A percentile compares a stretch with the other conserved stretches of the same genome.
Conservation (phyloP, 2,113 vertebrate genomes). For the Oceanodroma tethys region DNA sequence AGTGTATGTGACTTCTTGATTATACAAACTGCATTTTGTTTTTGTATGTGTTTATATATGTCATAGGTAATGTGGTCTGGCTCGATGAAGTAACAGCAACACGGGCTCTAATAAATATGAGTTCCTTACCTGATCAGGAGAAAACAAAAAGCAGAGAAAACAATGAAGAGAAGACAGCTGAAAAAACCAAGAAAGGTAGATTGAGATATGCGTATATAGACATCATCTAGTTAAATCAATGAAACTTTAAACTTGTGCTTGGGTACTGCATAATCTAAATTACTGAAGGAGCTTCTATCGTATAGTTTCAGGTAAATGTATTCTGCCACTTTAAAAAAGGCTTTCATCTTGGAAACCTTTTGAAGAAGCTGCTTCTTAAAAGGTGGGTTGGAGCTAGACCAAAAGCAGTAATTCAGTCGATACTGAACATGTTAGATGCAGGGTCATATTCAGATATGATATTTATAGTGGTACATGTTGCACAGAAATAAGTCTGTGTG, state of each 20-base stretch:
- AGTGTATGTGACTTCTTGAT: neutral
- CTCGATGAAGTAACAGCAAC: slow-evolving; percentile 92
- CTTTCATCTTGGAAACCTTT: slow-evolving; percentile 72
- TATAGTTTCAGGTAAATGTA: slow-evolving; percentile 68
- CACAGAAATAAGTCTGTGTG: neutral
- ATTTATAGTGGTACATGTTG: neutral
- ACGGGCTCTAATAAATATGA: slow-evolving; percentile 91
- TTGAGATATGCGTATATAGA: neutral
- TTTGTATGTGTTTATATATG: slow-evolving; percentile 36
- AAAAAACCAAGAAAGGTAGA: slow-evolving; percentile 80
- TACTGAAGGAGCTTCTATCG: slow-evolving; percentile 67
- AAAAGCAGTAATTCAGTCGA: slow-evolving; percentile 28
- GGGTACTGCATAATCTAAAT: slow-evolving; percentile 42
- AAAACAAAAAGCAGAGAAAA: slow-evolving; percentile 70
- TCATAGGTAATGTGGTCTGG: slow-evolving; percentile 95
- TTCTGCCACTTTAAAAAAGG: slow-evolving; percentile 71
- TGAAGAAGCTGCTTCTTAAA: slow-evolving; percentile 69
- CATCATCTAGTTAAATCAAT: neutral
- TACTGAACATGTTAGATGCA: neutral
- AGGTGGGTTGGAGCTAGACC: slow-evolving; percentile 66
- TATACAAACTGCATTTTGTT: neutral
- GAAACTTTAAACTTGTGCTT: slow-evolving; percentile 3
- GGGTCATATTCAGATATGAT: neutral
- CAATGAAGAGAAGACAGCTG: slow-evolving; percentile 61
- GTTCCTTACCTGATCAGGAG: slow-evolving; percentile 82